Conservation (phyloP, 2,113 vertebrate species). For the Pseudorectes ferrugineus region DNA sequence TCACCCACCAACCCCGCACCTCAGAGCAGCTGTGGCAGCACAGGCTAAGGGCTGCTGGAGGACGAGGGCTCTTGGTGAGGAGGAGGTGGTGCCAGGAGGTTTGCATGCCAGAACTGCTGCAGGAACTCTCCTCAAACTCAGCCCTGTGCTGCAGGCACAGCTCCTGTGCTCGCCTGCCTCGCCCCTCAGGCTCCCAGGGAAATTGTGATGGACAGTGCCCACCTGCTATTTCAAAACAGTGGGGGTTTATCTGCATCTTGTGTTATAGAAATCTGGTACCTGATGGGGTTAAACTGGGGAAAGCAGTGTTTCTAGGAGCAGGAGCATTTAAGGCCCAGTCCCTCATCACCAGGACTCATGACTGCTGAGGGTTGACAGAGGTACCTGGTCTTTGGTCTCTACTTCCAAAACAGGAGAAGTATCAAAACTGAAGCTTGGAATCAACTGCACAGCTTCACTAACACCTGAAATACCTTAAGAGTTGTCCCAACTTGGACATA, state of each 20-base stretch:
- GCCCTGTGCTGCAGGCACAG: not conserved
- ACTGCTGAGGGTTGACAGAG: not conserved
- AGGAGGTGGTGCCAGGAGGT: not conserved
- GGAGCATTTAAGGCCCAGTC: not conserved
- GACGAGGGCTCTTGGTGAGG: not conserved
- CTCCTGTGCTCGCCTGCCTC: fast-evolving
- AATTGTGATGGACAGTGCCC: fast-evolving
- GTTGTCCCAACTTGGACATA: not conserved
- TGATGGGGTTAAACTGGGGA: not conserved
- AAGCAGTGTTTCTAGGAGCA: not conserved
- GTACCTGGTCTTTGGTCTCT: not conserved
- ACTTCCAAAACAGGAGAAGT: not conserved
- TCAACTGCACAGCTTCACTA: not conserved
- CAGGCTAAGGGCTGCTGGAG: not conserved
- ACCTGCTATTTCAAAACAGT: not conserved
- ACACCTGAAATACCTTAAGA: not conserved
- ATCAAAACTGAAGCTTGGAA: not conserved
- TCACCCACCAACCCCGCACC: fast-evolving
- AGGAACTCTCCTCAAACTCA: not conserved
- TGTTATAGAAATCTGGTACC: not conserved
- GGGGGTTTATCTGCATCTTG: fast-evolving
- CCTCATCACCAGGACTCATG: not conserved
- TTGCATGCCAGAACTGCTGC: not conserved
- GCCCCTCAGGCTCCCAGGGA: not conserved
- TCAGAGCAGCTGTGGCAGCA: not conserved